Conservation (phyloP, 2,888 invertebrate species). For the Polia nebulosa region DNA sequence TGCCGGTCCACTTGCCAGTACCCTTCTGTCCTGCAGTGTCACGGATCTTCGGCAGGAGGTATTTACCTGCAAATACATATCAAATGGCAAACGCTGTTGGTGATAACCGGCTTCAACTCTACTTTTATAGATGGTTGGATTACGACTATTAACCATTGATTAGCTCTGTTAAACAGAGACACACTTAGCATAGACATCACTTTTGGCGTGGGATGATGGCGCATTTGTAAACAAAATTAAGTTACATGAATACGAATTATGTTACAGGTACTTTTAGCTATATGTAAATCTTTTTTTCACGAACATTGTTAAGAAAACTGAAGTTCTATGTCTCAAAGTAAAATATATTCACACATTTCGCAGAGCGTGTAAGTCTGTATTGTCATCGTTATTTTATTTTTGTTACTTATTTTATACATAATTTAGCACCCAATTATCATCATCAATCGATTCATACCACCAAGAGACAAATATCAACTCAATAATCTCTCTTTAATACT, state of each 20-base stretch:
- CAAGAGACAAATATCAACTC: neutral
- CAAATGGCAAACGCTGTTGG: neutral
- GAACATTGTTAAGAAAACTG: too few relatives aligned
- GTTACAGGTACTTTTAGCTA: neutral
- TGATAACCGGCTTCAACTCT: neutral
- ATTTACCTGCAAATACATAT: slow-evolving; percentile 88
- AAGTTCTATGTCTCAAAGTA: too few relatives aligned
- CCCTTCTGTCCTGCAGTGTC: slow-evolving; percentile 99
- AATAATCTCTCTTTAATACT: too few relatives aligned
- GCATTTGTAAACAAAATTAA: too few relatives aligned
- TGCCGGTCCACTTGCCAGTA: slow-evolving; percentile 99
- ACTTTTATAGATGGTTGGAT: too few relatives aligned
- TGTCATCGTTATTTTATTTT: neutral
- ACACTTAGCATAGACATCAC: too few relatives aligned
- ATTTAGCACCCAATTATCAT: neutral
- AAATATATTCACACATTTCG: neutral
- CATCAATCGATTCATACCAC: too few relatives aligned
- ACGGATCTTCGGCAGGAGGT: slow-evolving; percentile 97
- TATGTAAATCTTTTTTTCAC: neutral
- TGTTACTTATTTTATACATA: neutral
- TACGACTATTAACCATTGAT: neutral
- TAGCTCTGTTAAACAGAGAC: neutral
- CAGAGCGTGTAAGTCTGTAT: neutral
- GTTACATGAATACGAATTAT: too few relatives aligned
- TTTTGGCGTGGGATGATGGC: too few relatives aligned